A percentile compares a stretch with the other conserved stretches of the same genome.
phyloP scores from a whole-genome alignment of 2,113 vertebrate species.

The Eleginops maclovinus region DNA sequence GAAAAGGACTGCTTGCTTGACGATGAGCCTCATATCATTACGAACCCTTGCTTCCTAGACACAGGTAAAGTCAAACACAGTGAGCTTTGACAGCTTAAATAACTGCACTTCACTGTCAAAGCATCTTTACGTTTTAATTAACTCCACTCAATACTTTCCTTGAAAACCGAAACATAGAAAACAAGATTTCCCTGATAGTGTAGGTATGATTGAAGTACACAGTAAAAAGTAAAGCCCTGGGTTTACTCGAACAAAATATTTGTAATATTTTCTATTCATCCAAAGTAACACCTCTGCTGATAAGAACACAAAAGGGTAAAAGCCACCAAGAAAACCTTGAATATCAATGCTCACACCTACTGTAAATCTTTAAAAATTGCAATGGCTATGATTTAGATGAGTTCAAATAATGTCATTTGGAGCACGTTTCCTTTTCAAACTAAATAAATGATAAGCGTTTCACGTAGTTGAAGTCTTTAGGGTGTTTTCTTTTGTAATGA shows the following conservation, averaged over 20 bases:
- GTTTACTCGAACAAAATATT: constrained; percentile 23
- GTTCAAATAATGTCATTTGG: background rate
- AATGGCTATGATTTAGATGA: background rate
- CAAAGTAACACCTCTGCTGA: constrained; percentile 11
- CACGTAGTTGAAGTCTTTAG: background rate
- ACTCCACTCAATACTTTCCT: background rate
- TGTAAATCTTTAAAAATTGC: background rate
- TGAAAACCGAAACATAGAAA: background rate
- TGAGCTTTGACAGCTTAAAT: background rate
- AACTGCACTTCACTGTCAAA: background rate
- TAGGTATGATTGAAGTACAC: background rate
- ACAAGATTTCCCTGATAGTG: background rate
- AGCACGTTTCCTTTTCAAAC: background rate
- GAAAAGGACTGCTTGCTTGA: constrained; percentile 70
- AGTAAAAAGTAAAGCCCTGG: background rate
- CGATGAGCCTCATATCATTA: constrained; percentile 55
- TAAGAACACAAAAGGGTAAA: constrained; percentile 44
- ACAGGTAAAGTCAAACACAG: constrained; percentile 72
- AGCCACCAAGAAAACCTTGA: background rate
- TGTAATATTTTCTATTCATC: constrained; percentile 46
- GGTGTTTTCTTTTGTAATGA: background rate
- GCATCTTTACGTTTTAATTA: background rate
- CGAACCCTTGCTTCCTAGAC: constrained; percentile 67
- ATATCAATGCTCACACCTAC: background rate
- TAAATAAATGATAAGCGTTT: background rate